Base-by-base conservation (phyloP, 2,113 vertebrate species). In the Tautogolabrus adspersus region DNA sequence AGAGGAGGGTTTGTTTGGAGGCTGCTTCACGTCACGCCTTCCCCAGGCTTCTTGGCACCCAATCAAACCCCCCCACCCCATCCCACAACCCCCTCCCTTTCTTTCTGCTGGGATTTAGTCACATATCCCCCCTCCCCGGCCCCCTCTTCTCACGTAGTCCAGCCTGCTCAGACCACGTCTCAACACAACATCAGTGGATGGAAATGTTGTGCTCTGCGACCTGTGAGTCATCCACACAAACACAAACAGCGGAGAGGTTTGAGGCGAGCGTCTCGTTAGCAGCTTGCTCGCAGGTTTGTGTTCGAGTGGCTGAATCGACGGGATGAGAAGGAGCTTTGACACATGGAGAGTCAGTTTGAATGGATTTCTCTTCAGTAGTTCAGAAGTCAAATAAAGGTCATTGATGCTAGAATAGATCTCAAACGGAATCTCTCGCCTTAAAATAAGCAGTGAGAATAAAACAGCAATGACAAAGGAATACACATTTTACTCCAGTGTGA, bases 201-300 rank as follows among this genome's bases (percentile, higher is more conserved):
- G 66, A 67, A 65, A 44, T 13, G 13, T 38, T 47, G 0, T 60
- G 52, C 18, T 21, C 26, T 15, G 58, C 21, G 83, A 79, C 65
- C 72, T 3, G 51, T 60, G 75, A 82, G 58, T 80, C 72, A 86
- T 21, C 42, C 44, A 26, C 42, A 83, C 42, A 23, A 61, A 61
- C 38, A 3, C 6, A 38, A 15, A 38, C 15, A 21, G 10, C 52
- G 0, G 26, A 47, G 73, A 34, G 64, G n/a, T 44, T 49, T 66
- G 51, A 30, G 30, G 16, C 11, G 3, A 12, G n/a, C 6, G 15
- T 44, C 68, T 68, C 2, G 5, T 52, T 30, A 66, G 60, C 54
- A 21, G 10, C 11, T 44, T 44, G 42, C 3, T 44, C 38, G n/a
- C 42, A 23, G 64, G 62, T 72, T 74, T 30, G 34, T 15, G n/a